These are phyloP conservation scores for Drosophila picticornis DNA, from an alignment of 2,888 invertebrate species.

Conservation along the genomic window DNA sequence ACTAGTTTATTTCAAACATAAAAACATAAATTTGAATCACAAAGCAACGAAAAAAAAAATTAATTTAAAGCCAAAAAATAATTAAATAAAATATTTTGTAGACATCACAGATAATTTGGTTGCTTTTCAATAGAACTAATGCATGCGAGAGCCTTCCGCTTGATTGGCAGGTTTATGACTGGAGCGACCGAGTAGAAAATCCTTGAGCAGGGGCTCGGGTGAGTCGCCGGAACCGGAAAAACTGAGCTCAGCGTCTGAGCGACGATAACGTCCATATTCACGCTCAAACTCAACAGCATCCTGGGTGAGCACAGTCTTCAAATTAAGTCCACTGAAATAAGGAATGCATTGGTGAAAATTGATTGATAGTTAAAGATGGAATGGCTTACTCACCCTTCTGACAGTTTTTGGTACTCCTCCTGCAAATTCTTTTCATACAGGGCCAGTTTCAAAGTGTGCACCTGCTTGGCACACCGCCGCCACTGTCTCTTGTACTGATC, in stretches of 20 bases:
- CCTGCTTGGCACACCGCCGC: conserved; percentile 89
- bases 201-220: conserved; percentile 37
- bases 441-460: conserved; percentile 87
- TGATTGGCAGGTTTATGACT: conserved; percentile 17
- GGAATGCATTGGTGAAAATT: neutral
- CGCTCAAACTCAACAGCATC: conserved; percentile 60
- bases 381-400: conserved; percentile 34
- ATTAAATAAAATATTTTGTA: conserved; percentile 3
- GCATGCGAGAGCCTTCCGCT: conserved; percentile 39
- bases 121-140: conserved; percentile 20
- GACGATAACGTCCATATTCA: conserved; percentile 60
- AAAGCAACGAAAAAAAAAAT: conserved; percentile 10
- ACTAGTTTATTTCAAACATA: neutral
- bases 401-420: conserved; percentile 3
- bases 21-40: conserved; percentile 31
- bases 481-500: conserved; percentile 92
- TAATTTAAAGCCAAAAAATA: conserved; percentile 10
- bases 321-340: conserved; percentile 45
- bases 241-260: neutral
- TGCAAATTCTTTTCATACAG: conserved; percentile 53
- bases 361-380: too few relatives aligned
- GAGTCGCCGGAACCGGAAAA: conserved; percentile 18
- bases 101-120: conserved; percentile 64
- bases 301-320: conserved; percentile 50
- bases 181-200: conserved; percentile 37